phyloP scores from a whole-genome alignment of 2,113 vertebrate species.

The Hippolais icterina region DNA sequence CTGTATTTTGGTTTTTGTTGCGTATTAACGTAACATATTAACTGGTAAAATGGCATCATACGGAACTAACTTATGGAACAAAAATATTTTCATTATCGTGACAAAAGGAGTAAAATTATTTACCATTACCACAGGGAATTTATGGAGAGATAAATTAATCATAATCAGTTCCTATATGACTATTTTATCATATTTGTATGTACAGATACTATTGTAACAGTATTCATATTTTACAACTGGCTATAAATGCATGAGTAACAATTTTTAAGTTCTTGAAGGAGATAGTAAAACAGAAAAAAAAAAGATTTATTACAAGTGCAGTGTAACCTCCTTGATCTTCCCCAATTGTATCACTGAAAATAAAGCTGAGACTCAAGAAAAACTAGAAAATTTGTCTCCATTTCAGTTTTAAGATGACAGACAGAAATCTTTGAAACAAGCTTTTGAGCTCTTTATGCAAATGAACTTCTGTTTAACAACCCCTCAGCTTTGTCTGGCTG shows the following conservation, averaged over 20 bases:
- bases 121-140: not conserved
- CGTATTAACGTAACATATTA: not conserved
- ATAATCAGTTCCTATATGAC: not conserved
- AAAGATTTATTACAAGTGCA: not conserved
- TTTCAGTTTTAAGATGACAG: not conserved
- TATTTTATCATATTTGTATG: not conserved
- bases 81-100: not conserved
- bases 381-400: not conserved
- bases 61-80: rapidly evolving
- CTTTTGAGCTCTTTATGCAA: not conserved
- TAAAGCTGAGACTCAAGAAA: not conserved
- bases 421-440: not conserved
- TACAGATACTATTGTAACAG: not conserved
- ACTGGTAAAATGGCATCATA: not conserved
- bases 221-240: not conserved
- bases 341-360: not conserved
- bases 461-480: not conserved
- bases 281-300: not conserved
- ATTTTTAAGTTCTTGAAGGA: not conserved
- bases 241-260: not conserved
- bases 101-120: not conserved
- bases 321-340: not conserved
- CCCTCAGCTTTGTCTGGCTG: not conserved
- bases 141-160: not conserved
- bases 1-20: not conserved